Evolutionary conservation across 2,797 vertebrate species (phyloP).

Genomic region (Acrossocheilus fasciatus): DNA sequence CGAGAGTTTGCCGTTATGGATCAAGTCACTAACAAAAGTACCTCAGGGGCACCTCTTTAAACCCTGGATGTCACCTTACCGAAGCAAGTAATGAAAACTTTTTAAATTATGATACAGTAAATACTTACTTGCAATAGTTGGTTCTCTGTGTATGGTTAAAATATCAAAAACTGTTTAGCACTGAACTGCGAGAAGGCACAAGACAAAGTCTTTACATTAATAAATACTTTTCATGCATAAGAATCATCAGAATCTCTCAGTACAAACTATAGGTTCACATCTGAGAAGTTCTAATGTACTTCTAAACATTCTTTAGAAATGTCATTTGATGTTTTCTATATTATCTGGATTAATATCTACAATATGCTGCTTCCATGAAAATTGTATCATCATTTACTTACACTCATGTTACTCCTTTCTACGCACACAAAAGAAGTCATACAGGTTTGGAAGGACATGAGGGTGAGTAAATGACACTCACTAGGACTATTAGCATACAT

Average conservation of each 20-base stretch:
- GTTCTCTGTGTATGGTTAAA: conserved; percentile 15
- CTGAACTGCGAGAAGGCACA: conserved; percentile 49
- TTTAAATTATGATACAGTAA: not conserved
- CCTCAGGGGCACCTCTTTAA: not conserved
- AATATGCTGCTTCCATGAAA: not conserved
- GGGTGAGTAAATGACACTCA: no score
- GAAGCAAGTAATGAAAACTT: not conserved
- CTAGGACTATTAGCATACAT: no score
- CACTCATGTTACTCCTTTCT: not conserved
- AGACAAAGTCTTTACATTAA: conserved; percentile 45
- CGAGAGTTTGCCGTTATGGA: conserved; percentile 30
- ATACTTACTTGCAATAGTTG: conserved; percentile 50
- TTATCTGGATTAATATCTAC: not conserved
- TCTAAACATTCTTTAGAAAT: not conserved
- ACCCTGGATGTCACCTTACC: not conserved
- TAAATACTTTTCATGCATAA: not conserved
- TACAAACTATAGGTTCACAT: not conserved
- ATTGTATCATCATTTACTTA: not conserved
- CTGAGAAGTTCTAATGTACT: not conserved
- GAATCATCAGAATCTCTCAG: not conserved
- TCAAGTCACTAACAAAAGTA: conserved; percentile 19
- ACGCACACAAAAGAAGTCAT: not conserved
- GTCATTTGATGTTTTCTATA: not conserved
- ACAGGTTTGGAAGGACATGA: not conserved
- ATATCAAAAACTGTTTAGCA: conserved; percentile 43